These are phyloP conservation scores for Thomomys bottae DNA, from an alignment of 2,113 vertebrate genomes.

Conservation along the genomic window DNA sequence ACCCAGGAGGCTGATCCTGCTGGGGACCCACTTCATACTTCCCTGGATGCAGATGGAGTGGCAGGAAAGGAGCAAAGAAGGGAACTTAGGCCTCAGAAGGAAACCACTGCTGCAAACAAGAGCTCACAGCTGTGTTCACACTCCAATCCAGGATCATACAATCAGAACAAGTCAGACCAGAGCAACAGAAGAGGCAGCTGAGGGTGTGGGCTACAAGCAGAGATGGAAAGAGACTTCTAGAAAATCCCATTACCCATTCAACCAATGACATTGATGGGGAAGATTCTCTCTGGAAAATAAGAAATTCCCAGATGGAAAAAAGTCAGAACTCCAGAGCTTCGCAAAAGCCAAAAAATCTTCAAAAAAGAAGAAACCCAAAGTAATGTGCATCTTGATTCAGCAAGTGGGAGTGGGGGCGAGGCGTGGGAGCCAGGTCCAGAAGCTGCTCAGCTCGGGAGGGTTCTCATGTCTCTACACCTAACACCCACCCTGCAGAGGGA, in stretches of 20 bases:
- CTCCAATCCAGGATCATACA: neutral
- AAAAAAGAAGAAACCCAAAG: neutral
- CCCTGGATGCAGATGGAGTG: neutral
- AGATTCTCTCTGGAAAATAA: neutral
- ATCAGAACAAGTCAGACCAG: neutral
- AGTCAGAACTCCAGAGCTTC: neutral
- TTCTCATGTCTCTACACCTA: neutral
- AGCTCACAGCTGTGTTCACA: neutral
- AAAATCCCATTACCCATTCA: neutral
- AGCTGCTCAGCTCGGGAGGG: neutral
- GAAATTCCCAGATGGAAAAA: neutral
- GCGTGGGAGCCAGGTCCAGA: neutral
- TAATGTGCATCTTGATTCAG: neutral
- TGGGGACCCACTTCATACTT: neutral
- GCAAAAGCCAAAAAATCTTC: neutral
- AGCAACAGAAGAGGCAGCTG: neutral
- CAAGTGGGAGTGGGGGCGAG: neutral
- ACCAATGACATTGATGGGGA: constrained; percentile 12
- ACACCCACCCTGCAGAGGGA: neutral
- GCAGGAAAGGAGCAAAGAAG: neutral
- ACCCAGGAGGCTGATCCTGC: neutral
- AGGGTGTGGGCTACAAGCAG: neutral
- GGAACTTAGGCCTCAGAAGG: neutral
- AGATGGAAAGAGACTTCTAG: neutral
- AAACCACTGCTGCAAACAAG: neutral